These are phyloP conservation scores for Salvator merianae DNA, from an alignment of 2,113 vertebrate species.

Conservation along the genomic window DNA sequence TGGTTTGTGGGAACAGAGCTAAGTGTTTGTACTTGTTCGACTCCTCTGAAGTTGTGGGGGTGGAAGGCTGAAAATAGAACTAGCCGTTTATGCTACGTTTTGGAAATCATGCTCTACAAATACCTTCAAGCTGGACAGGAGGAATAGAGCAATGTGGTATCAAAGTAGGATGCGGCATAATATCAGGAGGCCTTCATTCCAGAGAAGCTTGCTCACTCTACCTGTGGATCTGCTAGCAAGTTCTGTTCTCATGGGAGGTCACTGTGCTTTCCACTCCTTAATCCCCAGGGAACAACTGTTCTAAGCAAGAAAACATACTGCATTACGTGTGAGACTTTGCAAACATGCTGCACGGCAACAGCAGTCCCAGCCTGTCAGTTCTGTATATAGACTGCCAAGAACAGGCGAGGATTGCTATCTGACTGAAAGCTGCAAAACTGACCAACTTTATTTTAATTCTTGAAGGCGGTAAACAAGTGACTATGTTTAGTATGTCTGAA, in stretches of 20 bases:
- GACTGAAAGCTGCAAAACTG: background rate
- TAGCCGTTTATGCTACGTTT: background rate
- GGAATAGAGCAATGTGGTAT: background rate
- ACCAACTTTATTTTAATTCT: fast-evolving
- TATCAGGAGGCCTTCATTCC: background rate
- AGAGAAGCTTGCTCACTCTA: slow-evolving; percentile 15
- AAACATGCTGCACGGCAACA: slow-evolving; percentile 48
- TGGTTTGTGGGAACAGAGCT: background rate
- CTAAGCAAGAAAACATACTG: slow-evolving; percentile 41
- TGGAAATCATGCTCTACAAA: background rate
- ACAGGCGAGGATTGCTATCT: fast-evolving
- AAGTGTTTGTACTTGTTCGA: background rate
- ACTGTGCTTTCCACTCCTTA: slow-evolving; percentile 36
- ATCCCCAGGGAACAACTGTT: slow-evolving; percentile 62
- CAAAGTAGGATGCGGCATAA: fast-evolving
- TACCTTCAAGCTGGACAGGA: background rate
- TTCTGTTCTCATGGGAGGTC: slow-evolving; percentile 25
- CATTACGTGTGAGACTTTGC: slow-evolving; percentile 34
- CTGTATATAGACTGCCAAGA: slow-evolving; percentile 3
- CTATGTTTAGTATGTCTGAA: background rate
- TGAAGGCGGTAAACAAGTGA: background rate
- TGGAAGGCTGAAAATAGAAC: background rate
- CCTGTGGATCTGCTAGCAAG: background rate
- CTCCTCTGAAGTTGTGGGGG: background rate
- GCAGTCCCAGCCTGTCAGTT: slow-evolving; percentile 32